Percentiles rank a stretch among this genome's conserved stretches.
phyloP scores from a whole-genome alignment of 2,113 vertebrate genomes.

The Murina feae region DNA sequence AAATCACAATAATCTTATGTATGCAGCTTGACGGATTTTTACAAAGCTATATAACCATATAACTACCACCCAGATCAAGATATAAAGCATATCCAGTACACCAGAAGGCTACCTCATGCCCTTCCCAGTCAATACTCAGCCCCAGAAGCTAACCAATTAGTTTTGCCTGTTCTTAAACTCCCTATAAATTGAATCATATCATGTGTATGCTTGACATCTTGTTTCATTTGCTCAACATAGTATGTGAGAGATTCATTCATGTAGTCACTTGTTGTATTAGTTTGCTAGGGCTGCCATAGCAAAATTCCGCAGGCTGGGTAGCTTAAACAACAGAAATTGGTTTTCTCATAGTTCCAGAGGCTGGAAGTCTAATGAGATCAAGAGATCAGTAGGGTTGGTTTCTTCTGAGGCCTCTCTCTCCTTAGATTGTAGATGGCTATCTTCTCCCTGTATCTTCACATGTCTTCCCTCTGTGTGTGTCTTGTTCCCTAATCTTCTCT shows the following conservation, averaged over 20 bases:
- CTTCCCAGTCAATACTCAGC: not conserved
- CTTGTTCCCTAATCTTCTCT: not conserved
- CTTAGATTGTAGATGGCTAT: not conserved
- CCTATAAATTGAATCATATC: not conserved
- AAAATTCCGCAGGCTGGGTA: not conserved
- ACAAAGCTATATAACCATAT: not conserved
- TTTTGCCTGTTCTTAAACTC: not conserved
- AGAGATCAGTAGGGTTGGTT: not conserved
- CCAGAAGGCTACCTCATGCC: not conserved
- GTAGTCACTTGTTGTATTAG: not conserved
- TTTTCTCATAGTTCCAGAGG: not conserved
- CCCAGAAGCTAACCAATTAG: not conserved
- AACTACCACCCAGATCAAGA: not conserved
- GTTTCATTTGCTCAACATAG: not conserved
- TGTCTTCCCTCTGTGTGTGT: not conserved
- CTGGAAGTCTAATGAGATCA: not conserved
- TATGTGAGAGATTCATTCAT: not conserved
- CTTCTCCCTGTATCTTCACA: not conserved
- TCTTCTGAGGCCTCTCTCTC: not conserved
- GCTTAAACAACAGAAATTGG: not conserved
- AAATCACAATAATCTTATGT: not conserved
- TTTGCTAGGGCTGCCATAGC: not conserved
- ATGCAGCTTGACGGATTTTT: not conserved
- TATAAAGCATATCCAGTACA: not conserved
- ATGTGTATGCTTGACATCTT: rapidly evolving